These are phyloP conservation scores for Paratilapia polleni DNA, from an alignment of 2,113 vertebrate species.

Conservation along the genomic window DNA sequence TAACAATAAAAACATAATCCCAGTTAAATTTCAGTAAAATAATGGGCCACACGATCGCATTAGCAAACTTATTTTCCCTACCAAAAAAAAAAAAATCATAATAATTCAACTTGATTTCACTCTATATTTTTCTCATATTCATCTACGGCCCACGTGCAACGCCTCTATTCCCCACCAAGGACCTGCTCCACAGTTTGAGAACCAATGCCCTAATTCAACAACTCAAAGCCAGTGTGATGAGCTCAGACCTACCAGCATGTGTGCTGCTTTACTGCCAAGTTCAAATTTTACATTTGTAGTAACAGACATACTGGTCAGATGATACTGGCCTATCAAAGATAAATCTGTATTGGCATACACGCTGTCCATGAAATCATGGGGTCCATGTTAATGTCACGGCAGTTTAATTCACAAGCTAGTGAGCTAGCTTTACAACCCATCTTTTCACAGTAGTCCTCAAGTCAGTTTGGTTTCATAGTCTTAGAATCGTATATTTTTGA, in stretches of 20 bases:
- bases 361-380: background rate
- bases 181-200: too few relatives aligned
- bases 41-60: background rate
- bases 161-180: background rate
- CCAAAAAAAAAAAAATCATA: too few relatives aligned
- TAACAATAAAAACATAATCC: background rate
- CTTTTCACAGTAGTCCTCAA: background rate
- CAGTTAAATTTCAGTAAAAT: background rate
- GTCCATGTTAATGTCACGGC: background rate
- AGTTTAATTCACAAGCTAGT: background rate
- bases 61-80: background rate
- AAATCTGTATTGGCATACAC: background rate
- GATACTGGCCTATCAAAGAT: background rate
- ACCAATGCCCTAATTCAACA: too few relatives aligned
- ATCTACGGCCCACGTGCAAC: background rate
- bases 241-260: background rate
- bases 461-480: background rate
- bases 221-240: background rate
- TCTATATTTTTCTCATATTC: background rate
- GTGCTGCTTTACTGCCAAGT: background rate
- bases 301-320: background rate
- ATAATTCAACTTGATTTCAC: background rate
- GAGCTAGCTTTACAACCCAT: background rate
- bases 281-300: background rate
- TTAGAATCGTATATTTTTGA: background rate